Percentiles rank a stretch among this genome's conserved stretches.
Evolutionary conservation across 2,888 invertebrate genomes (phyloP).

Genomic region (Patella ulyssiponensis): DNA sequence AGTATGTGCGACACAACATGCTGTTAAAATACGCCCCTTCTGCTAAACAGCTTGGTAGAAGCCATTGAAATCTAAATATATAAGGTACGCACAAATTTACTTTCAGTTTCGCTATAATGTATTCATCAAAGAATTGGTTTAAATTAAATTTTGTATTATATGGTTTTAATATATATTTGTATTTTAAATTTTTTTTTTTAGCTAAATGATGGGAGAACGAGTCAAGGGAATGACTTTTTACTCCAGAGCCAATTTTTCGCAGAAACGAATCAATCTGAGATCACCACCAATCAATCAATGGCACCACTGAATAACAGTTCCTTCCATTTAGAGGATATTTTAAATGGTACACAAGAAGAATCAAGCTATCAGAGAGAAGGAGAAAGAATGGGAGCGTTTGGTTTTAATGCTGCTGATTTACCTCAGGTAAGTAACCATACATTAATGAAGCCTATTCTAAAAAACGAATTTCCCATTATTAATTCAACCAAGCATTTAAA

Average conservation of each 20-base stretch:
- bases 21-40: too few species aligned
- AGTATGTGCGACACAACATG: too few species aligned
- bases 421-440: slow-evolving; percentile 22
- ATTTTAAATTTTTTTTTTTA: not conserved
- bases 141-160: too few species aligned
- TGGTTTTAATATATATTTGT: too few species aligned
- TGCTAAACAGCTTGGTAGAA: too few species aligned
- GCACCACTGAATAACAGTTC: slow-evolving; percentile 30
- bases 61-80: too few species aligned
- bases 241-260: slow-evolving; percentile 43
- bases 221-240: slow-evolving; percentile 27
- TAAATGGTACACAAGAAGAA: slow-evolving; percentile 5
- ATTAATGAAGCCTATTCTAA: not conserved
- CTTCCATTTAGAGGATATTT: slow-evolving; percentile 34
- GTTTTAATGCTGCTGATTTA: slow-evolving; percentile 49
- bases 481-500: too few species aligned
- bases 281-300: slow-evolving; percentile 6
- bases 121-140: too few species aligned
- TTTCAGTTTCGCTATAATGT: too few species aligned
- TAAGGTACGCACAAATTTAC: too few species aligned
- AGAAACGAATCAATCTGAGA: slow-evolving; percentile 28
- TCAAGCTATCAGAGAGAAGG: slow-evolving; percentile 28
- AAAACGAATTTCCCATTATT: not conserved
- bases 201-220: not conserved
- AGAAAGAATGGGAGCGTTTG: slow-evolving; percentile 48